phyloP scores from a whole-genome alignment of 2,888 invertebrate genomes.

The Rambutsinella grinnellia region DNA sequence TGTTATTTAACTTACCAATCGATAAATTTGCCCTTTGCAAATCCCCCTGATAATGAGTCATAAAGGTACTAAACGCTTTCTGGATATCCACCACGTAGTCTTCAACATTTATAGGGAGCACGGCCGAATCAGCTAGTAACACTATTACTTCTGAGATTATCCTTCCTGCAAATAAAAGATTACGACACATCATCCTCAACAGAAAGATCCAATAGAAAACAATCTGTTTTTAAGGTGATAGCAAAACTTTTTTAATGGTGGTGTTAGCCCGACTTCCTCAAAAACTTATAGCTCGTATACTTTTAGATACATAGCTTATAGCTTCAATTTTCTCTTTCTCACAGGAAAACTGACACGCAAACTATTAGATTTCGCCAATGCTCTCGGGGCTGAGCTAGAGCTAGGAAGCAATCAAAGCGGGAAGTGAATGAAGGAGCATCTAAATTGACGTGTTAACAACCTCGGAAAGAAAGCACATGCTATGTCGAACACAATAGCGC shows the following conservation, averaged over 20 bases:
- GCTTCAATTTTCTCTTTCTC: not conserved
- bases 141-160: slow-evolving; percentile 64
- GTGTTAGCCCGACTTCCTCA: not conserved
- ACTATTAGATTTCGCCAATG: not conserved
- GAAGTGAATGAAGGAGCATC: no score
- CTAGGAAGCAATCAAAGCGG: no score
- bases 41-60: slow-evolving; percentile 65
- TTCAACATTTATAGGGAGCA: slow-evolving; percentile 64
- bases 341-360: not conserved
- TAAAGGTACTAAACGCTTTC: slow-evolving; percentile 65
- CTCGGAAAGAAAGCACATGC: no score
- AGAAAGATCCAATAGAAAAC: not conserved
- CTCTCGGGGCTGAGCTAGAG: not conserved
- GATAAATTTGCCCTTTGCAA: slow-evolving; percentile 66
- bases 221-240: not conserved
- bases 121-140: slow-evolving; percentile 65
- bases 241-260: not conserved
- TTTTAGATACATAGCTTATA: not conserved
- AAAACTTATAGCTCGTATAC: not conserved
- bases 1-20: slow-evolving; percentile 58
- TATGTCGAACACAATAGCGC: no score
- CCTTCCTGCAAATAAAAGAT: slow-evolving; percentile 49
- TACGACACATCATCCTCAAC: not conserved
- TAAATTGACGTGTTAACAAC: no score
- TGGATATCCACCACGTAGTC: slow-evolving; percentile 66